phyloP scores from a whole-genome alignment of 2,113 vertebrate genomes.

The Eptesicus fuscus region DNA sequence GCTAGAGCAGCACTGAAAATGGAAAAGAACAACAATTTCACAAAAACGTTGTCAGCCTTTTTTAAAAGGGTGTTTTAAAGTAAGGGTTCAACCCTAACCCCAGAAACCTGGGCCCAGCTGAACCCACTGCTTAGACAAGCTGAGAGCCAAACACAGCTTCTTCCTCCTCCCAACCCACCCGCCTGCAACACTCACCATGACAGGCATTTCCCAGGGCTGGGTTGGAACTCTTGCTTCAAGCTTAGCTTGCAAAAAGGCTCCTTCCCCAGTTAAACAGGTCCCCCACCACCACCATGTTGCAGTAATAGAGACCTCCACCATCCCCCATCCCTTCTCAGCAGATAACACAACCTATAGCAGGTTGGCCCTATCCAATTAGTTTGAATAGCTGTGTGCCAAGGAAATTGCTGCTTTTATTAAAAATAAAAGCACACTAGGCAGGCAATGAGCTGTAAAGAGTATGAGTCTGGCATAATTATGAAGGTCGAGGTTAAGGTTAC shows the following conservation, averaged over 20 bases:
- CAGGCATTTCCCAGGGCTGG: conserved; percentile 26
- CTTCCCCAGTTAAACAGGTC: conserved; percentile 53
- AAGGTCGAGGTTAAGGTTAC: conserved; percentile 82
- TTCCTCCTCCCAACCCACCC: conserved; percentile 35
- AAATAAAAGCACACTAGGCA: conserved; percentile 64
- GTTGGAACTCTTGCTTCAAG: conserved; percentile 9
- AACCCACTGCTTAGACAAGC: conserved; percentile 48
- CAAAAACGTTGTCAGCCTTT: not conserved
- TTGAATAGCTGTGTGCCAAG: conserved; percentile 67
- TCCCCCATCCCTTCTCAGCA: conserved; percentile 49
- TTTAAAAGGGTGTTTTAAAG: conserved; percentile 34
- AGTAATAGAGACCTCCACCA: conserved; percentile 56
- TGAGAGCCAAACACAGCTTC: conserved; percentile 50
- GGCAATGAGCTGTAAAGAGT: conserved; percentile 55
- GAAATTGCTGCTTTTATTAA: conserved; percentile 75
- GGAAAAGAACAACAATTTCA: conserved; percentile 57
- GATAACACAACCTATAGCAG: conserved; percentile 48
- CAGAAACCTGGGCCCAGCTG: conserved; percentile 22
- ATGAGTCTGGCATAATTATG: conserved; percentile 64
- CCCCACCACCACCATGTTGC: conserved; percentile 23
- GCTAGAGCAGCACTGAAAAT: conserved; percentile 10
- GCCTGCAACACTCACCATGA: conserved; percentile 28
- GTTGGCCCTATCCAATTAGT: conserved; percentile 65
- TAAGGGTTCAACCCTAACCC: not conserved
- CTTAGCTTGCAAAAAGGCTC: conserved; percentile 20